Conservation (phyloP, 64 coral and sea anemone species). For the Dendronephthya gigantea region DNA sequence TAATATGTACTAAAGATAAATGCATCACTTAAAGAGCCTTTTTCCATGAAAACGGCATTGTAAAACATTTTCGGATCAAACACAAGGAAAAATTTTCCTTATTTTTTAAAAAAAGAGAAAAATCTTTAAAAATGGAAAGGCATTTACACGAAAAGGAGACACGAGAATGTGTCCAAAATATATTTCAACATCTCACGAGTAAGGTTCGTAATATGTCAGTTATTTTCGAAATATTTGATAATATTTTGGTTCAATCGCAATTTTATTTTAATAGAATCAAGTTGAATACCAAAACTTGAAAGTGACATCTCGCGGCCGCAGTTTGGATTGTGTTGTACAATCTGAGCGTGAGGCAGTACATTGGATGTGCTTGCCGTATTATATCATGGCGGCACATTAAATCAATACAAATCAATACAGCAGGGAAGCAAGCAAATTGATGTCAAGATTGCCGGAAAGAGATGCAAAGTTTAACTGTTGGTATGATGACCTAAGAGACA, state of each 20-base stretch:
- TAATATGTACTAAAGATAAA: neutral
- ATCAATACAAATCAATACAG: neutral
- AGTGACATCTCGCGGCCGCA: neutral
- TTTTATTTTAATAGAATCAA: neutral
- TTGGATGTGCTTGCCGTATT: neutral
- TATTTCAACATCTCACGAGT: neutral
- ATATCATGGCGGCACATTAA: neutral
- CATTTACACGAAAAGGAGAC: neutral
- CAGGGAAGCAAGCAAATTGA: neutral
- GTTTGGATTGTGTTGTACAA: neutral
- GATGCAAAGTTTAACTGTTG: neutral
- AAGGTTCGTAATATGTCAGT: neutral
- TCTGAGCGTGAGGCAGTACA: neutral
- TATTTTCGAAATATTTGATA: neutral
- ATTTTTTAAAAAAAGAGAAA: neutral
- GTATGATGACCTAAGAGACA: neutral
- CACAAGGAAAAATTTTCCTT: no score
- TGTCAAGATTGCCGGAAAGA: neutral
- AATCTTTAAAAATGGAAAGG: neutral
- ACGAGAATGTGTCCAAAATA: neutral
- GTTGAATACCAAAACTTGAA: no score
- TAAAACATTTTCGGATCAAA: neutral
- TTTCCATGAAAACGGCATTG: neutral
- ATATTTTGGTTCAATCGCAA: neutral
- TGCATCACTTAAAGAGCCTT: neutral